Conservation (phyloP, 2,888 invertebrate species). For the Elysia crispata region DNA sequence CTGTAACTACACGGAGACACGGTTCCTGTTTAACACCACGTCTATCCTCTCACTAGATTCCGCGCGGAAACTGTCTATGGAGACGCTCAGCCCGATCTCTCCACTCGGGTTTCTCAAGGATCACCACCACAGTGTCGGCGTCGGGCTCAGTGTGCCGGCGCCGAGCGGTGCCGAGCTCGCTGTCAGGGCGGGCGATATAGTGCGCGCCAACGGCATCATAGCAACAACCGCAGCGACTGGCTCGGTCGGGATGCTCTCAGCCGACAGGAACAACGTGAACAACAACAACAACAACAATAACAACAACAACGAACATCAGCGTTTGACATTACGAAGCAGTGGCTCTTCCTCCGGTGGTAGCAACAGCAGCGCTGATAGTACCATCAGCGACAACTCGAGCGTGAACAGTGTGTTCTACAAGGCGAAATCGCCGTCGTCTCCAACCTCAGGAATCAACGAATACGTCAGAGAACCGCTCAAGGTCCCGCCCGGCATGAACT, state of each 20-base stretch:
- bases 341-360: not conserved
- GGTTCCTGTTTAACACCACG: constrained; percentile 34
- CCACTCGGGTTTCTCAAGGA: constrained; percentile 25
- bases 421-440: not conserved
- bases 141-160: no score
- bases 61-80: constrained; percentile 31
- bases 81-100: constrained; percentile 35
- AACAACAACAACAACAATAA: constrained; percentile 9
- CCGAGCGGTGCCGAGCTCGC: not conserved
- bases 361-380: constrained; percentile 38
- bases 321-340: not conserved
- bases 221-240: no score
- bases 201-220: not conserved
- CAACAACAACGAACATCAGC: not conserved
- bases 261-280: not conserved
- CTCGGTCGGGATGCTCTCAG: no score
- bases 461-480: constrained; percentile 40
- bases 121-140: not conserved
- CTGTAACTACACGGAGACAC: constrained; percentile 32
- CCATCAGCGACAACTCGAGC: constrained; percentile 36
- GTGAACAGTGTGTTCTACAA: constrained; percentile 46
- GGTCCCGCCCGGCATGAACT: constrained; percentile 26
- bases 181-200: not conserved
- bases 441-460: constrained; percentile 17
- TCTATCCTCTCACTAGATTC: constrained; percentile 39